These are phyloP conservation scores for Solenopsis invicta DNA, from an alignment of 1,140 invertebrate genomes.

Conservation along the genomic window DNA sequence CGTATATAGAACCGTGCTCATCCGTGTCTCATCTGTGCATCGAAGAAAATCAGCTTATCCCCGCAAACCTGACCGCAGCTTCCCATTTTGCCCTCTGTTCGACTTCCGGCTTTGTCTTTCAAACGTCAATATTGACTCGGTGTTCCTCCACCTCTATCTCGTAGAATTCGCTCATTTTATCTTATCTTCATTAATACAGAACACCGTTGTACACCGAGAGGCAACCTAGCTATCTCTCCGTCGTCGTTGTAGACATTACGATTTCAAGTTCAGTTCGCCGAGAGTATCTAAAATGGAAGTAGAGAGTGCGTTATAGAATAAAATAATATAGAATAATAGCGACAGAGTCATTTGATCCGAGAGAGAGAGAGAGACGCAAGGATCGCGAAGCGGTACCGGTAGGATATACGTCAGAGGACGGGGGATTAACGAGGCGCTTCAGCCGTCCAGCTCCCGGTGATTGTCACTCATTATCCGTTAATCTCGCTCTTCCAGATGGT, in stretches of 20 bases:
- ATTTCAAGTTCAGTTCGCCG: constrained; percentile 4
- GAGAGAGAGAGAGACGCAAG: constrained; percentile 18
- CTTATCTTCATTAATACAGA: constrained; percentile 28
- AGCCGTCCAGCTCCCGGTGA: not conserved
- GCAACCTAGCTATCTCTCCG: not conserved
- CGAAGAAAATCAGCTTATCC: constrained; percentile 7
- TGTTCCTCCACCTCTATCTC: constrained; percentile 12
- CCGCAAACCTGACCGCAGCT: not conserved
- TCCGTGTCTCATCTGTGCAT: not conserved
- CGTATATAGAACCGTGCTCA: not conserved
- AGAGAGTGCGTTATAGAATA: not conserved
- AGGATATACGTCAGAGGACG: constrained; percentile 4
- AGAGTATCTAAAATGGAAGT: not conserved
- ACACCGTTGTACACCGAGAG: not conserved
- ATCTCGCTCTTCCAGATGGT: constrained; percentile 78
- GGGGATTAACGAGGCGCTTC: not conserved
- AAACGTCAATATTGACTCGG: constrained; percentile 38
- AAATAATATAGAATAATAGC: too few species aligned
- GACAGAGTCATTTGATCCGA: not conserved
- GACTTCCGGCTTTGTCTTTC: constrained; percentile 34
- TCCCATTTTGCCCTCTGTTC: not conserved
- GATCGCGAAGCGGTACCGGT: constrained; percentile 6
- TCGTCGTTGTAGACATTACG: not conserved
- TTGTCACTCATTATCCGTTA: constrained; percentile 15
- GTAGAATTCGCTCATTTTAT: constrained; percentile 16